Base-by-base conservation (phyloP, 1,140 invertebrate species). In the Radopholus similis region DNA sequence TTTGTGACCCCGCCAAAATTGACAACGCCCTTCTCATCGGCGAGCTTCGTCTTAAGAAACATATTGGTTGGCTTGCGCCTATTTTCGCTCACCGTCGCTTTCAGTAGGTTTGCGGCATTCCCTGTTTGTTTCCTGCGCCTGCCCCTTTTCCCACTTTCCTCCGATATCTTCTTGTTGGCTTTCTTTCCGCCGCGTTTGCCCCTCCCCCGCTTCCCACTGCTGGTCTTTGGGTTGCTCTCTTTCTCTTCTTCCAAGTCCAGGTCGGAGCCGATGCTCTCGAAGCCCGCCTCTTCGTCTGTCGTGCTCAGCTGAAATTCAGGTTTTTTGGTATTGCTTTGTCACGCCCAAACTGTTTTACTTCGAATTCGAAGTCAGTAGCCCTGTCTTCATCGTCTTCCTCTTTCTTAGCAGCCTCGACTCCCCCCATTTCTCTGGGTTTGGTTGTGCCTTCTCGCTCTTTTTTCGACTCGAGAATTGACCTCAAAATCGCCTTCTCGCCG, bases 321-420 rank as follows among this genome's bases (percentile, higher is more conserved):
- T 35, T 58, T 47, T 47, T n/a, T 13, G 40, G n/a, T 40, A 35
- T 58, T 42, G 18, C 5, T 40, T 44, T 58, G 15, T 18, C 4
- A 40, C n/a, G n/a, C n/a, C n/a, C n/a, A n/a, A n/a, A n/a, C n/a
- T 35, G 35, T 40, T n/a, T 15, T 30, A 35, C 57, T 38, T 60
- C 34, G 42, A 60, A 60, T 60, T 60, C 57, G 15, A 60, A 60
- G 32, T 60, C 57, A n/a, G 57, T 60, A n/a, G 42, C 32, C 26
- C 2, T 58, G 13, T 35, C 26, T 18, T 13, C 35, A 34, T 59
- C 11, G 6, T 59, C 35, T 11, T 11, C 28, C 34, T 44, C 13
- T 13, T 13, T 42, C 26, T 59, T 44, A 9, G 9, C 47, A 8
- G 21, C 21, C 21, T 51, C 44, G 6, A 1, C 26, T 47, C 26